phyloP scores from a whole-genome alignment of 1,140 invertebrate genomes.

The Schlechtendalia chinensis region DNA sequence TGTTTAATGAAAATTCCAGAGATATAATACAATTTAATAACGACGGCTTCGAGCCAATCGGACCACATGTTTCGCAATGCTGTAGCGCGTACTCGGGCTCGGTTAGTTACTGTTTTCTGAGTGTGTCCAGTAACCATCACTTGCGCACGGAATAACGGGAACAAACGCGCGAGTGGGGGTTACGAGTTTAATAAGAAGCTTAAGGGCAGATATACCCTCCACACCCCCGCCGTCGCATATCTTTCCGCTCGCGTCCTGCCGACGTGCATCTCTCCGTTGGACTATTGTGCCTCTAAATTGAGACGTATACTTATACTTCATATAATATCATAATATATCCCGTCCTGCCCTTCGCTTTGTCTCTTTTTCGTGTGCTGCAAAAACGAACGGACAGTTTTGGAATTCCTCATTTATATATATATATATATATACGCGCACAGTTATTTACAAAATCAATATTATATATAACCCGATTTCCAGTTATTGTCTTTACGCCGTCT shows the following conservation, averaged over 20 bases:
- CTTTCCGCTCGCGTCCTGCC: neutral
- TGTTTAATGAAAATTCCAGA: constrained; percentile 32
- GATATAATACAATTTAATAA: constrained; percentile 27
- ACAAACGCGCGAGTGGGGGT: neutral
- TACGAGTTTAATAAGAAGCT: constrained; percentile 39
- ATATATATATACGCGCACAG: neutral
- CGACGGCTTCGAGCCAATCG: constrained; percentile 17
- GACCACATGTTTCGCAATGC: constrained; percentile 17
- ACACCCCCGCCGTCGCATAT: neutral
- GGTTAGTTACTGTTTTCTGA: constrained; percentile 23
- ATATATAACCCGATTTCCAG: neutral
- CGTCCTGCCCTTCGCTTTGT: neutral
- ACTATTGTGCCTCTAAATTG: constrained; percentile 12
- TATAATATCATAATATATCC: neutral
- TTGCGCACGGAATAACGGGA: neutral
- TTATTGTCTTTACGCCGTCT: constrained; percentile 18
- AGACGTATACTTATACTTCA: neutral
- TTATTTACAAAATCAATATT: constrained; percentile 31
- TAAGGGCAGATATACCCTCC: constrained; percentile 3
- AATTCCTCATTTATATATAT: neutral
- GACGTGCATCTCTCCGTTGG: no score
- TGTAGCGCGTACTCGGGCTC: neutral
- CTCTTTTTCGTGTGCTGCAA: neutral
- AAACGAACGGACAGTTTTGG: constrained; percentile 20
- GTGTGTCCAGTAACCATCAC: constrained; percentile 12